phyloP scores from a whole-genome alignment of 2,888 invertebrate species.

The Macrostomum cliftonense region DNA sequence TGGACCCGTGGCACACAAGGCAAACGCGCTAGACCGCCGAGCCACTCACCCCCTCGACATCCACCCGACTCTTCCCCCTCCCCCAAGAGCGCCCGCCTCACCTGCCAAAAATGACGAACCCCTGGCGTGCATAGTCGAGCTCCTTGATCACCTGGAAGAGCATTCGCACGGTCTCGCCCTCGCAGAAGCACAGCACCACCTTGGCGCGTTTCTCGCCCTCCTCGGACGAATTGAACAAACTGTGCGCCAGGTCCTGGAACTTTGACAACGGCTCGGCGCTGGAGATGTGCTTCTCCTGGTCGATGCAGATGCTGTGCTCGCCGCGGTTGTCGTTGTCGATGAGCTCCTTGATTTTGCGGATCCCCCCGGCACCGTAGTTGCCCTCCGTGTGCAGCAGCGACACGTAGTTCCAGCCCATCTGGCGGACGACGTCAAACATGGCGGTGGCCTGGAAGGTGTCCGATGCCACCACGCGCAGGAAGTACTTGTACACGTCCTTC shows the following conservation, averaged over 20 bases:
- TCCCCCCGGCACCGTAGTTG: constrained; percentile 57
- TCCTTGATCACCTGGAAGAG: constrained; percentile 47
- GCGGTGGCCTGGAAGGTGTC: constrained; percentile 58
- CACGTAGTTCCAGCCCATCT: constrained; percentile 55
- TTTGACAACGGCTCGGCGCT: constrained; percentile 45
- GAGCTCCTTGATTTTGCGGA: constrained; percentile 53
- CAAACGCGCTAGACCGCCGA: too few relatives aligned
- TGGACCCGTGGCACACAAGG: too few relatives aligned
- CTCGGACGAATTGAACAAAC: constrained; percentile 21
- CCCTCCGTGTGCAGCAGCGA: constrained; percentile 57
- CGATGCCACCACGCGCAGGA: constrained; percentile 57
- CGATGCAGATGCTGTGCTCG: constrained; percentile 51
- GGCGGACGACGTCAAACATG: constrained; percentile 44
- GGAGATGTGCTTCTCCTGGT: constrained; percentile 48
- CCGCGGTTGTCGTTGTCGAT: constrained; percentile 46
- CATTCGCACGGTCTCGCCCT: constrained; percentile 52
- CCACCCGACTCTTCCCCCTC: too few relatives aligned
- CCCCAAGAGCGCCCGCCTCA: too few relatives aligned
- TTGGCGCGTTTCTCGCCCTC: constrained; percentile 45
- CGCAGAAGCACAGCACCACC: constrained; percentile 60
- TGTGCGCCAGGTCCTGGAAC: constrained; percentile 29
- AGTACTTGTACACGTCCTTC: constrained; percentile 55
- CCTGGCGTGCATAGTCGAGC: constrained; percentile 43
- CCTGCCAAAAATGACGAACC: constrained; percentile 51
- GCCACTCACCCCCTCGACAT: too few relatives aligned